Evolutionary conservation across 2,888 invertebrate species (phyloP).

Genomic region (Drosophila peninsularis): DNA sequence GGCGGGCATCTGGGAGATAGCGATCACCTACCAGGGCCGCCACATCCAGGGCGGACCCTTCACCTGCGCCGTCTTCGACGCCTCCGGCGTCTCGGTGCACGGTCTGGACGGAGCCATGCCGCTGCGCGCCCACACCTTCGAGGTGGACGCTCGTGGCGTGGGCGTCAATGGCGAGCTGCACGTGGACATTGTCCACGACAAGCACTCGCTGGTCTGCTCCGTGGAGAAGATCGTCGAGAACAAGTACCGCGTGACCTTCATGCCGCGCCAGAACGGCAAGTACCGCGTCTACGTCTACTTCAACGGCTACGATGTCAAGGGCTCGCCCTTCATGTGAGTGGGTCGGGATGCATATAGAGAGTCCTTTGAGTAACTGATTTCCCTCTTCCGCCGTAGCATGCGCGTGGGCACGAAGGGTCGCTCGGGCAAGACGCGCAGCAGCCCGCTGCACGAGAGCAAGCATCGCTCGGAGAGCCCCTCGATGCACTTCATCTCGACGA

Average conservation of each 20-base stretch:
- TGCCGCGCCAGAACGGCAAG: conserved; percentile 91
- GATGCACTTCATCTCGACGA: conserved; percentile 84
- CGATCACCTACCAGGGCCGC: conserved; percentile 97
- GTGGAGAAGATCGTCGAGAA: conserved; percentile 91
- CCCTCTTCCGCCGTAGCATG: conserved; percentile 84
- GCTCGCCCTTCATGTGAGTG: conserved; percentile 91
- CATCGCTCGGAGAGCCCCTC: conserved; percentile 85
- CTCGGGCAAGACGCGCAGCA: conserved; percentile 86
- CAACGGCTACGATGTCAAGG: conserved; percentile 93
- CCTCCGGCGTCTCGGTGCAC: conserved; percentile 93
- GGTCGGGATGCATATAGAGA: fast-evolving
- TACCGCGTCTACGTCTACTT: conserved; percentile 95
- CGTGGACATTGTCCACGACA: conserved; percentile 95
- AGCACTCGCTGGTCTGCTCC: conserved; percentile 92
- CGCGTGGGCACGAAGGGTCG: conserved; percentile 91
- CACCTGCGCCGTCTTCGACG: conserved; percentile 97
- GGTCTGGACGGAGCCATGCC: conserved; percentile 93
- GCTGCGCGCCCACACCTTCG: conserved; percentile 94
- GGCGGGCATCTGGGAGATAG: conserved; percentile 98
- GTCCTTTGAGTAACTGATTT: background rate
- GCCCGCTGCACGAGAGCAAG: conserved; percentile 86
- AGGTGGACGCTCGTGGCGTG: conserved; percentile 90
- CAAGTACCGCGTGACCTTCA: conserved; percentile 91
- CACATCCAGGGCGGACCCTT: conserved; percentile 99
- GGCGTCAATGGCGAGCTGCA: conserved; percentile 94